Conservation (phyloP, 2,113 vertebrate species). For the Pholis gunnellus region DNA sequence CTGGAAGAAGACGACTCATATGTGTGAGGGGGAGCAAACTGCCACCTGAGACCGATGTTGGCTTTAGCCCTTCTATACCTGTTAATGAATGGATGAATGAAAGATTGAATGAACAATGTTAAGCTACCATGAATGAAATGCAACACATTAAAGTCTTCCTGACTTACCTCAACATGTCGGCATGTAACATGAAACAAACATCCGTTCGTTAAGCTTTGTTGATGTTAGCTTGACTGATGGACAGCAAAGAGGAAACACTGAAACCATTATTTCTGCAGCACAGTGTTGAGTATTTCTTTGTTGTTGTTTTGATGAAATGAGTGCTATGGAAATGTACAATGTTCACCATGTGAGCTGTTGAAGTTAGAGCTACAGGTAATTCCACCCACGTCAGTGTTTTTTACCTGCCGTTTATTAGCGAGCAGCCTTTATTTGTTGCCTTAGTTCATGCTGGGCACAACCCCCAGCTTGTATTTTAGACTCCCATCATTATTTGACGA, state of each 20-base stretch:
- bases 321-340: neutral
- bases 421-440: neutral
- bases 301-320: neutral
- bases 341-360: neutral
- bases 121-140: neutral
- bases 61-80: neutral
- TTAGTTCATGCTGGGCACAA: neutral
- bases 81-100: conserved; percentile 5
- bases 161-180: neutral
- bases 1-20: conserved; percentile 3
- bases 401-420: neutral
- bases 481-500: neutral
- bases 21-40: neutral
- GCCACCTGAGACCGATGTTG: neutral
- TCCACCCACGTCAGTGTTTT: neutral
- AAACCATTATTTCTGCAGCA: neutral
- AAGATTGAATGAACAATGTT: neutral
- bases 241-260: neutral
- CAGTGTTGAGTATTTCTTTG: neutral
- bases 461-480: neutral
- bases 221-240: neutral
- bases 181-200: neutral
- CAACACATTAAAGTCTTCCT: neutral
- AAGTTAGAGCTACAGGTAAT: neutral
- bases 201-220: neutral